A percentile compares a stretch with the other conserved stretches of the same genome.
phyloP scores from a whole-genome alignment of 2,797 vertebrate species.

The Gambelia wislizenii region DNA sequence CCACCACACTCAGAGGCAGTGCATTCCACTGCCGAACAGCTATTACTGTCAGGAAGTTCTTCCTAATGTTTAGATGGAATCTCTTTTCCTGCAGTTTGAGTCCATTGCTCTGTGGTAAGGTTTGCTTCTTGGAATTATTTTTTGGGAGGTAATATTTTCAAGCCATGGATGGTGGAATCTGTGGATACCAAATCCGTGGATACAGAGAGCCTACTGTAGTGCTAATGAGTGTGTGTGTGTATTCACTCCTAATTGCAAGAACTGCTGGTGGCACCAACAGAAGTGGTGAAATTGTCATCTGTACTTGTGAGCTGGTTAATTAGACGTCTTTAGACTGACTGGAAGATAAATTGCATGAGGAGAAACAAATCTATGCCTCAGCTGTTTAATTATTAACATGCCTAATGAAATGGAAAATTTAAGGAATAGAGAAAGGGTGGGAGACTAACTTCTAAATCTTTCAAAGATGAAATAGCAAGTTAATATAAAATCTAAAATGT shows the following conservation, averaged over 20 bases:
- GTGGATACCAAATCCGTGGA: too few relatives aligned
- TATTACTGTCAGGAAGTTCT: too few relatives aligned
- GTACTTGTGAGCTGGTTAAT: conserved; percentile 55
- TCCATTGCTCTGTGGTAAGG: too few relatives aligned
- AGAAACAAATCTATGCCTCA: conserved; percentile 61
- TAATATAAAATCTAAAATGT: conserved; percentile 67
- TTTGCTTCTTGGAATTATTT: too few relatives aligned
- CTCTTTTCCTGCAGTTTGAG: too few relatives aligned
- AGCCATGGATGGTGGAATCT: too few relatives aligned
- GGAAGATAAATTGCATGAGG: conserved; percentile 8
- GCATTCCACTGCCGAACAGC: too few relatives aligned
- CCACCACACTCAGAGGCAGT: too few relatives aligned
- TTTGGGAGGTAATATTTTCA: too few relatives aligned
- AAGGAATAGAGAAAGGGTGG: background rate
- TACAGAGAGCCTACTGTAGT: too few relatives aligned
- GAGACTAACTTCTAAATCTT: conserved; percentile 49
- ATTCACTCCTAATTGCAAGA: background rate
- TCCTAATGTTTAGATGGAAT: too few relatives aligned
- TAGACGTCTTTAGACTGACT: conserved; percentile 54
- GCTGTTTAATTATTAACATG: conserved; percentile 73
- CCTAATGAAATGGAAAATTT: conserved; percentile 66
- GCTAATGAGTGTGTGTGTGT: background rate
- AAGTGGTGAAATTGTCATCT: conserved; percentile 11
- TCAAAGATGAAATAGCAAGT: conserved; percentile 49
- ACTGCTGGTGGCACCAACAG: conserved; percentile 31